A percentile compares a stretch with the other conserved stretches of the same genome.
phyloP scores from a whole-genome alignment of 2,888 invertebrate species.

The Mongoloraphidia duomilia region DNA sequence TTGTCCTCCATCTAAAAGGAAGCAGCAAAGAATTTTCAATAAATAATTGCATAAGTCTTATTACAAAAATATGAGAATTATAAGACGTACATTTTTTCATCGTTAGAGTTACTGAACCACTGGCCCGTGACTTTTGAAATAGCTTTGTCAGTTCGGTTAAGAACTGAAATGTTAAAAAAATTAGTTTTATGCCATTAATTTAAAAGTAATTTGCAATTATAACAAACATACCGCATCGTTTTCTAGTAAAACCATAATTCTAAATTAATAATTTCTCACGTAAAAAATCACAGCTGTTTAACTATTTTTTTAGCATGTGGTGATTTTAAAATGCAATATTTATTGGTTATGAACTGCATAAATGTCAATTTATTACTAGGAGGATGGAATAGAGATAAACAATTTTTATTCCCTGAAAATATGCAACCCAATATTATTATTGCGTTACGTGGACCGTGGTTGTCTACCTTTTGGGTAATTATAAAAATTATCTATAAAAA shows the following conservation, averaged over 20 bases:
- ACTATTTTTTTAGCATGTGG: no score
- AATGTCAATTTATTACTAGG: no score
- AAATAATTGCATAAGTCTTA: constrained; percentile 3
- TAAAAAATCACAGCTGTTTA: no score
- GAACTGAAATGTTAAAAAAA: constrained; percentile 46
- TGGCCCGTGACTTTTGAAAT: constrained; percentile 68
- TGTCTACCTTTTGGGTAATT: no score
- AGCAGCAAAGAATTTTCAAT: constrained; percentile 2
- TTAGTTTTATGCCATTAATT: constrained; percentile 2
- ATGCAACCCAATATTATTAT: neutral
- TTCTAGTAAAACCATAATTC: constrained; percentile 48
- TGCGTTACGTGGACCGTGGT: no score
- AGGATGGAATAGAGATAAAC: neutral
- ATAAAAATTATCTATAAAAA: no score
- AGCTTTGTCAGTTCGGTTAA: constrained; percentile 68
- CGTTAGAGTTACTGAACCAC: constrained; percentile 72
- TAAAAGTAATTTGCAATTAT: constrained; percentile 4
- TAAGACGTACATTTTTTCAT: constrained; percentile 85
- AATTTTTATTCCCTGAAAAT: neutral
- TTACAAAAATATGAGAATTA: constrained; percentile 9
- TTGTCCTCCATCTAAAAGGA: constrained; percentile 60
- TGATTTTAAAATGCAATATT: no score
- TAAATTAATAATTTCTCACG: neutral
- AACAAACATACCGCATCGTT: constrained; percentile 45
- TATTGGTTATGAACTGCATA: no score